Base-by-base conservation (phyloP, 2,113 vertebrate genomes). In the Pangasianodon gigas region DNA sequence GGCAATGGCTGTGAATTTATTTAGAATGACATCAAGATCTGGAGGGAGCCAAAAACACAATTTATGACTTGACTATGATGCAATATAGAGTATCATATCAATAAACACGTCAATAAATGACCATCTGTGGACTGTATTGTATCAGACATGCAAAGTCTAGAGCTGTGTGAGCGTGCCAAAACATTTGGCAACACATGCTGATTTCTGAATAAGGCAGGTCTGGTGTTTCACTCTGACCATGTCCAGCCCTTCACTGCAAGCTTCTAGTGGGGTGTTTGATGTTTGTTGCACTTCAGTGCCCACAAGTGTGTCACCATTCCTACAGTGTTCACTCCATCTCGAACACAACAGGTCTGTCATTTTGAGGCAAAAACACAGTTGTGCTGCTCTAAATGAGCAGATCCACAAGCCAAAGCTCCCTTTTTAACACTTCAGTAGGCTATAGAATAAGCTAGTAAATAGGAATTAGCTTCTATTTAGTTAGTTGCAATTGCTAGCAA, bases 71-170 rank as follows among this genome's bases (percentile, higher is more conserved):
- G 41, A 79, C 62, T 46, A 62, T 44, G 37, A 87, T 71, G 37
- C 67, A 89, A 74, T n/a, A 26, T 26, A 18, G 48, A 89, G 58
- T 75, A 52, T 84, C 62, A 56, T n/a, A 69, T 71, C 79, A 88
- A 56, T 83, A 84, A 71, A 56, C 79, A 52, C 65, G 18, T 88
- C 86, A 87, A 87, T 88, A 88, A 84, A 69, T 26, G 19, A 54
- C 79, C 79, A 79, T 52, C 71, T 87, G 48, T 82, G 60, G 18
- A 52, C 21, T 69, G 87, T 26, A 52, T 37, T 52, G 46, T 54
- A 37, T 82, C 56, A 81, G 77, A 65, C 58, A 21, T 32, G 75
- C 32, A 74, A 74, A 83, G 65, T 56, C 62, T 44, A 48, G 52
- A 74, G 65, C 81, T 75, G 10, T 60, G 56, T 51, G 51, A 60